Evolutionary conservation across 2,888 invertebrate species (phyloP), one percentile per base, ranked within the genome.

Genomic region (Paralinhomoeus sp.): DNA sequence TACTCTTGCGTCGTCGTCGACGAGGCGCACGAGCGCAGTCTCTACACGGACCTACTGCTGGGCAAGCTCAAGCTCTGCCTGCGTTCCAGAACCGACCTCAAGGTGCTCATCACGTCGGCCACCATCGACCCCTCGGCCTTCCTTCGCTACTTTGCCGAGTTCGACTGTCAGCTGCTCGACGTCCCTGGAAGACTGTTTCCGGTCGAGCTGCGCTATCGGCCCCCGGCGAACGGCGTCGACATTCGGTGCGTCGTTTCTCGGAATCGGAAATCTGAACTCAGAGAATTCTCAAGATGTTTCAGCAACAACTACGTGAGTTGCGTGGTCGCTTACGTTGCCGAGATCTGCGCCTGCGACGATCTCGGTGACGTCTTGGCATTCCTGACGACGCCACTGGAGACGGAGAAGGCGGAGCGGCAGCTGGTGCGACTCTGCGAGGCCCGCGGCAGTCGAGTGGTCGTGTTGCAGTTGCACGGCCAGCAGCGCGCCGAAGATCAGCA

Each of bases 11-110:
- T 62, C 5, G 52, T 62, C 2, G 56, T 62, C 24, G 62, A 62
- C 45, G 62, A 62, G 48, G 62, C 61, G 2, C 62, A 62, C 47
- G 62, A 62, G 48, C 46, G 62, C 44, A 61, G 57, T 40, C 54
- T 62, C 22, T 51, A 56, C 47, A 60, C 63, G 3, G 65, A 65
- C 44, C 49, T 65, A 18, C 51, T 65, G 24, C 48, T 65, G 13
- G 62, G 63, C 21, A 58, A 62, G 54, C 49, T 64, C 15, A 63
- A 63, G 45, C 13, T 18, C 12, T 20, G 21, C 13, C 37, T 37
- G 37, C 3, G 21, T 3, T 5, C 9, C 3, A 12, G 37, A 17
- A 12, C 37, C 17, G 22, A 37, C 22, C 22, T 37, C 13, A 37
- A 37, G 37, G 20, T 37, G 21, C 3, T 37, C 37, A 21, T 37